Base-by-base conservation (phyloP, 2,113 vertebrate species). In the Scomber japonicus region DNA sequence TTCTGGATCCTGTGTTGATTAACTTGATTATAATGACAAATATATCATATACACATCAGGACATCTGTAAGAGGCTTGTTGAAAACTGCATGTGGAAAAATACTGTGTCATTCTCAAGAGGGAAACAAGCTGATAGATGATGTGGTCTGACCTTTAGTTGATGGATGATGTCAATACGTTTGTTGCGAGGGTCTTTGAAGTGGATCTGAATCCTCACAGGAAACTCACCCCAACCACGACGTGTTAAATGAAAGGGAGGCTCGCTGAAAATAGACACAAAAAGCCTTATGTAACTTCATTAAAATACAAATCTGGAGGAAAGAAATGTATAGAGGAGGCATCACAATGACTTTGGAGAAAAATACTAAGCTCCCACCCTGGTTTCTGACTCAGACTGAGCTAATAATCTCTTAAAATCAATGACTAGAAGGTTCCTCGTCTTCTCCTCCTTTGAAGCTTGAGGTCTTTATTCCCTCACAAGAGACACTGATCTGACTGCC, bases 151-250 rank as follows among this genome's bases (percentile, higher is more conserved):
- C 98, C 97, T 99, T 99, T 81, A 99, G 90, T 85, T 98, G 96
- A 91, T 99, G 98, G 89, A 99, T 99, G 94, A 99, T 99, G 93
- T 99, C 98, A 13, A 99, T 97, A 84, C 98, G 96, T 93, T 99
- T 99, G 95, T 99, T 99, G 89, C 97, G 96, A 88, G 94, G 96
- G 86, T 99, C 98, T 95, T 98, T 99, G 93, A 99, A 99, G 89
- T 99, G 98, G 89, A 99, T 98, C 95, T 99, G 98, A 82, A 99
- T 96, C 88, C 98, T 96, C 75, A 99, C 97, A 49, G 98, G 98
- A 94, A 99, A 99, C 88, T 99, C 98, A 79, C 98, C 98, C 98
- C 98, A 99, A 44, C 98, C 98, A 30, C 98, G 96, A 61, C 98
- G 96, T 14, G 97, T 99, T 90, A 99, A 94, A 86, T 99, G 98